Percentiles rank a stretch among this genome's conserved stretches.
Evolutionary conservation across 2,113 vertebrate genomes (phyloP).

Genomic region (Sinosuthora webbiana): DNA sequence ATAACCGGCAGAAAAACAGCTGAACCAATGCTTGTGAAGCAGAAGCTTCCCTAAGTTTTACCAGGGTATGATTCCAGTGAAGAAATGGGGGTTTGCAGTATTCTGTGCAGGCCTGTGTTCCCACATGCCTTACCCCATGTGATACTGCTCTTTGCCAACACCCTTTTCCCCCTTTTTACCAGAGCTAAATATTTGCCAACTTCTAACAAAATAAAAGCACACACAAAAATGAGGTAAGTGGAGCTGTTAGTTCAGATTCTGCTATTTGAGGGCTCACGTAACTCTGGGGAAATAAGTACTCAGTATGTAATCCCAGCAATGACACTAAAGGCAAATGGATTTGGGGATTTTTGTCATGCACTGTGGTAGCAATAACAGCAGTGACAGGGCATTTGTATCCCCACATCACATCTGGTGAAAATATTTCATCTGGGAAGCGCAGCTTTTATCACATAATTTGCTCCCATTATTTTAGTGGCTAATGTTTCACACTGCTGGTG

Average conservation of each 20-base stretch:
- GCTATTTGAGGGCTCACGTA: constrained; percentile 52
- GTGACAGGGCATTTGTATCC: constrained; percentile 35
- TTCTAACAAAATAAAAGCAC: constrained; percentile 50
- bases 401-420: constrained; percentile 47
- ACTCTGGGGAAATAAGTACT: constrained; percentile 70
- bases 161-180: neutral
- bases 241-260: constrained; percentile 45
- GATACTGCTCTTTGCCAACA: neutral
- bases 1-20: neutral
- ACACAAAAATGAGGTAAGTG: constrained; percentile 30
- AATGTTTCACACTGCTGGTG: neutral
- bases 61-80: neutral
- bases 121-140: neutral
- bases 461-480: constrained; percentile 50
- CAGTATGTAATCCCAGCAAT: constrained; percentile 59
- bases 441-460: constrained; percentile 42
- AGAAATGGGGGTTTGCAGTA: neutral
- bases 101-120: fast-evolving
- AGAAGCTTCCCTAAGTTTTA: neutral
- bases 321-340: constrained; percentile 68
- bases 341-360: constrained; percentile 64
- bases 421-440: constrained; percentile 49
- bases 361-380: constrained; percentile 62
- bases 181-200: constrained; percentile 43
- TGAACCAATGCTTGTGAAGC: neutral